Conservation (phyloP, 1,140 invertebrate genomes). For the Chrysomallon squamiferum region DNA sequence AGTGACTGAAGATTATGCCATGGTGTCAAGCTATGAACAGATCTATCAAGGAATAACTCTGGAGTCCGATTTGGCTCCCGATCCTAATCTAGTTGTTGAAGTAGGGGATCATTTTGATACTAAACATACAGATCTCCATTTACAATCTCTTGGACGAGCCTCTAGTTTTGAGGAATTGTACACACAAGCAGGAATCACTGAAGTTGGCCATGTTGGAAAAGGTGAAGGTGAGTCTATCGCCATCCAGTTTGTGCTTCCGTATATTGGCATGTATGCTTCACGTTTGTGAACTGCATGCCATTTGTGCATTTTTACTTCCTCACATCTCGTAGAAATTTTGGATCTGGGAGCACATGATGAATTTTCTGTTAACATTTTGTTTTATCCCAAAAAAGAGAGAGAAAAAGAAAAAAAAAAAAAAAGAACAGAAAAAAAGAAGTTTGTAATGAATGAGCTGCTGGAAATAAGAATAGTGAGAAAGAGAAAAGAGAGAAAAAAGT, state of each 20-base stretch:
- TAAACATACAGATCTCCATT: slow-evolving; percentile 40
- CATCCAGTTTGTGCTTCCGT: not conserved
- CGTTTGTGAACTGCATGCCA: slow-evolving; percentile 1
- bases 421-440: too few relatives aligned
- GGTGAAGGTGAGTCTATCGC: slow-evolving; percentile 19
- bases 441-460: too few relatives aligned
- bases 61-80: slow-evolving; percentile 34
- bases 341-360: slow-evolving; percentile 3
- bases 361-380: not conserved
- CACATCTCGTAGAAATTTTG: not conserved
- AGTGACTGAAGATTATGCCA: slow-evolving; percentile 15
- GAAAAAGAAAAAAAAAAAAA: too few relatives aligned
- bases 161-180: slow-evolving; percentile 55
- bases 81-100: slow-evolving; percentile 40
- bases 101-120: slow-evolving; percentile 51
- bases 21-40: slow-evolving; percentile 47
- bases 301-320: slow-evolving; percentile 7
- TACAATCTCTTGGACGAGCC: slow-evolving; percentile 25
- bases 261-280: slow-evolving; percentile 2
- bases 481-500: too few relatives aligned
- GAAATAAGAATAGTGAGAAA: too few relatives aligned
- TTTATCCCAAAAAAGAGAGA: too few relatives aligned
- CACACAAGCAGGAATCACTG: slow-evolving; percentile 15
- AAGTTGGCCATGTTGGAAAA: not conserved
- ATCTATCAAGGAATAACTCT: slow-evolving; percentile 43